phyloP scores from a whole-genome alignment of 2,113 vertebrate species.

The Phyllostomus hastatus region DNA sequence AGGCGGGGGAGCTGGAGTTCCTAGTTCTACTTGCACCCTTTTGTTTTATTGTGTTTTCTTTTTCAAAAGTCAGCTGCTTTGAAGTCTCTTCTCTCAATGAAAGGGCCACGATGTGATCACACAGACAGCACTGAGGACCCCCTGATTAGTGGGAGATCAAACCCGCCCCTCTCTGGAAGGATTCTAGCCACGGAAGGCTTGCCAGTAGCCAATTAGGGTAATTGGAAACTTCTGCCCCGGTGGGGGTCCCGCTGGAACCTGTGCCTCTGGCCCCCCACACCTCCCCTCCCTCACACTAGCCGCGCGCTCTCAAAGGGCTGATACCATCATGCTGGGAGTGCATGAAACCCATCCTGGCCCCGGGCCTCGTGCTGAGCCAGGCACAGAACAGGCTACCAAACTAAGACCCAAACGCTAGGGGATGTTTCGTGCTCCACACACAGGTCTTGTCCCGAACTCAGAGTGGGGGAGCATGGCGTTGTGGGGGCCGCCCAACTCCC shows the following conservation, averaged over 20 bases:
- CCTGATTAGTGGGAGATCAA: slow-evolving; percentile 57
- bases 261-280: neutral
- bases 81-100: slow-evolving; percentile 60
- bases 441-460: neutral
- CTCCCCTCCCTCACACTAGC: neutral
- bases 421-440: neutral
- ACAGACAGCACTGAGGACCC: neutral
- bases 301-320: neutral
- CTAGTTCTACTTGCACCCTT: slow-evolving; percentile 12
- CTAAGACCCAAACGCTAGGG: neutral
- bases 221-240: slow-evolving; percentile 62
- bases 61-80: slow-evolving; percentile 55
- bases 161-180: slow-evolving; percentile 64
- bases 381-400: neutral
- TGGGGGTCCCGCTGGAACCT: slow-evolving; percentile 53
- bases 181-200: slow-evolving; percentile 69
- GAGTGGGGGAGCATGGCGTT: accelerated
- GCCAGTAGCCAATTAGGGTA: slow-evolving; percentile 69
- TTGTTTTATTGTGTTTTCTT: slow-evolving; percentile 60
- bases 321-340: neutral
- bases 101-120: slow-evolving; percentile 16
- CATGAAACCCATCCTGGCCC: neutral
- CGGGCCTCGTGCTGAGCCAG: neutral
- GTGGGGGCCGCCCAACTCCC: neutral
- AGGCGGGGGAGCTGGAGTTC: neutral